Evolutionary conservation across 2,113 vertebrate genomes (phyloP).

Genomic region (Micronycteris hirsuta): DNA sequence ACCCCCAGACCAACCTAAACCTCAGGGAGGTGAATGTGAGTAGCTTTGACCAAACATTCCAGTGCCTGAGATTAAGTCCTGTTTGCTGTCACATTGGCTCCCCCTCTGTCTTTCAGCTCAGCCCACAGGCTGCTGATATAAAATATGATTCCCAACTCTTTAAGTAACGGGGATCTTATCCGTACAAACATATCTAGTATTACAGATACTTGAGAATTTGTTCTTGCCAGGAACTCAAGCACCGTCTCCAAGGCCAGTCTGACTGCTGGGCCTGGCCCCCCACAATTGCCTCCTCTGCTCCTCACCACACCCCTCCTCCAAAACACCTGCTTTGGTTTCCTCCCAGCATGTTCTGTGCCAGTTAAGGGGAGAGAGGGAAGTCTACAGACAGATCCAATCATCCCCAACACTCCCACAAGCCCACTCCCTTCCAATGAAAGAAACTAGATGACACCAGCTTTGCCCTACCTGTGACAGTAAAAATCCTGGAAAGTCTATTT

Average conservation of each 20-base stretch:
- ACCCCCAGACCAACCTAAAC: not conserved
- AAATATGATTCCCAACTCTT: not conserved
- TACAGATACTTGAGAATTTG: not conserved
- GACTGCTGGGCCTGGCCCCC: not conserved
- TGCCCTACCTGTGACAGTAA: not conserved
- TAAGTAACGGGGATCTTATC: not conserved
- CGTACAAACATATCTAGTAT: not conserved
- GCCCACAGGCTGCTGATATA: not conserved
- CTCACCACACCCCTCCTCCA: not conserved
- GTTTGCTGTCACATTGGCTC: not conserved
- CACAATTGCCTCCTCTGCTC: not conserved
- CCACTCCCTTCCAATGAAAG: not conserved
- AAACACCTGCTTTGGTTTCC: not conserved
- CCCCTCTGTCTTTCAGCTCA: not conserved
- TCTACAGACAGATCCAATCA: not conserved
- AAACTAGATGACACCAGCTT: not conserved
- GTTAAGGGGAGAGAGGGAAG: not conserved
- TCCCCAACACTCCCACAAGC: not conserved
- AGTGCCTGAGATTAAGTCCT: not conserved
- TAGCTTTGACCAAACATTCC: not conserved
- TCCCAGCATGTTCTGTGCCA: not conserved
- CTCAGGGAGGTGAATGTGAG: not conserved
- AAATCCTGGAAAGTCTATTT: slow-evolving; percentile 25
- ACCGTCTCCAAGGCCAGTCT: not conserved
- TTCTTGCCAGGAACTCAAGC: not conserved